A percentile compares a stretch with the other conserved stretches of the same genome.
phyloP scores from a whole-genome alignment of 2,113 vertebrate species.

The Mobula hypostoma region DNA sequence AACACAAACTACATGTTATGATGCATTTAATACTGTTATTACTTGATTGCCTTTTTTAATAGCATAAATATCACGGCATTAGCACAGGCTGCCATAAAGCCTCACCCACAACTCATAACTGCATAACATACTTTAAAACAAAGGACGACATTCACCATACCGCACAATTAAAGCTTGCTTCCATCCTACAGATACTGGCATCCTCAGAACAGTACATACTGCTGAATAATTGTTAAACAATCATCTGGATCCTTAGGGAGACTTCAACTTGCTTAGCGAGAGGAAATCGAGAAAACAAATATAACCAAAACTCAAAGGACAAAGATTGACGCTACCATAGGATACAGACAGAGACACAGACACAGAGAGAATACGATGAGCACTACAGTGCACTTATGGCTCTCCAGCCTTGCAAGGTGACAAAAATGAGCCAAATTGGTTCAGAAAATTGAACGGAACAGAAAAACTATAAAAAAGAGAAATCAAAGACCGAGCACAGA shows the following conservation, averaged over 20 bases:
- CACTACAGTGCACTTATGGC: background rate
- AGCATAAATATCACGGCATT: background rate
- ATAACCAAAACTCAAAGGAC: background rate
- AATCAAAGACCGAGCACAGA: background rate
- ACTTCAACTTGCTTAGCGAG: background rate
- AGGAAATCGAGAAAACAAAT: background rate
- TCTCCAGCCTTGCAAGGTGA: background rate
- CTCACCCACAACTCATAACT: conserved; percentile 45
- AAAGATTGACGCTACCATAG: background rate
- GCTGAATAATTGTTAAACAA: background rate
- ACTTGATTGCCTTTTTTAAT: background rate
- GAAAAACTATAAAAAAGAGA: background rate
- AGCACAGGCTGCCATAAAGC: conserved; percentile 9
- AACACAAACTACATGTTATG: background rate
- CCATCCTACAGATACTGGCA: background rate
- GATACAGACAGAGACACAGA: background rate
- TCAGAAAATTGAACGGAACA: background rate
- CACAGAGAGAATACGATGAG: too few relatives aligned
- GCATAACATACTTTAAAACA: conserved; percentile 46
- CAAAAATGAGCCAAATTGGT: background rate
- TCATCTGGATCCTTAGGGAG: background rate
- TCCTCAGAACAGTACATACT: background rate
- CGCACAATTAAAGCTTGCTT: background rate
- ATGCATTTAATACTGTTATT: background rate
- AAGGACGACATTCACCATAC: conserved; percentile 46